Percentiles rank a stretch among this genome's conserved stretches.
Conservation (phyloP, 2,113 vertebrate species). For the Hydrochoerus hydrochaeris region DNA sequence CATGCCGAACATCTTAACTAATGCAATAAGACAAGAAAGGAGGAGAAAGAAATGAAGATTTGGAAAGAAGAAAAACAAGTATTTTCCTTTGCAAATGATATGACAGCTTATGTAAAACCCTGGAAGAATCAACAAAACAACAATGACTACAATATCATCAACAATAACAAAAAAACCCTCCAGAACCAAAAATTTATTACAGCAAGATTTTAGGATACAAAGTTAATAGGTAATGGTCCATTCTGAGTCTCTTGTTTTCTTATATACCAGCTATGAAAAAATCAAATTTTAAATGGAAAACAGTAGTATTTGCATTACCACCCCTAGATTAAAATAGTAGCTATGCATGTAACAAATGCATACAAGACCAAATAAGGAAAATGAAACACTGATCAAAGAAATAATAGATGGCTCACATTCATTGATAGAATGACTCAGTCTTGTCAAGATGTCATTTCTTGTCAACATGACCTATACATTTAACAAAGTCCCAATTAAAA, state of each 20-base stretch:
- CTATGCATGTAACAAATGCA: not conserved
- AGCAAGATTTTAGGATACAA: not conserved
- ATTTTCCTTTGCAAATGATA: not conserved
- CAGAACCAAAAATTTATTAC: not conserved
- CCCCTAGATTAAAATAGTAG: not conserved
- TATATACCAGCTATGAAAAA: not conserved
- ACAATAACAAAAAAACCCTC: not conserved
- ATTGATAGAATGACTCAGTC: not conserved
- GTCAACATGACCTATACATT: not conserved
- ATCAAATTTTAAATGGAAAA: conserved; percentile 13
- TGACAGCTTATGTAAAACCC: not conserved
- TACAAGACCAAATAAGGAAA: not conserved
- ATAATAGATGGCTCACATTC: not conserved
- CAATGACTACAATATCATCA: not conserved
- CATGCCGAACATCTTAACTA: not conserved
- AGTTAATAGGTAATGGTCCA: not conserved
- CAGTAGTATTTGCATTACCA: not conserved
- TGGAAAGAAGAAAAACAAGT: not conserved
- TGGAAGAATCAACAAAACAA: not conserved
- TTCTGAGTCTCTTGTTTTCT: not conserved
- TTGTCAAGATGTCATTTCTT: not conserved
- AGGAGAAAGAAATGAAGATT: not conserved
- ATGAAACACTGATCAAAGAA: not conserved
- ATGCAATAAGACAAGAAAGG: not conserved
- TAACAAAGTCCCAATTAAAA: not conserved